Base-by-base conservation (phyloP, 2,797 vertebrate species). In the Tachyglossus aculeatus region DNA sequence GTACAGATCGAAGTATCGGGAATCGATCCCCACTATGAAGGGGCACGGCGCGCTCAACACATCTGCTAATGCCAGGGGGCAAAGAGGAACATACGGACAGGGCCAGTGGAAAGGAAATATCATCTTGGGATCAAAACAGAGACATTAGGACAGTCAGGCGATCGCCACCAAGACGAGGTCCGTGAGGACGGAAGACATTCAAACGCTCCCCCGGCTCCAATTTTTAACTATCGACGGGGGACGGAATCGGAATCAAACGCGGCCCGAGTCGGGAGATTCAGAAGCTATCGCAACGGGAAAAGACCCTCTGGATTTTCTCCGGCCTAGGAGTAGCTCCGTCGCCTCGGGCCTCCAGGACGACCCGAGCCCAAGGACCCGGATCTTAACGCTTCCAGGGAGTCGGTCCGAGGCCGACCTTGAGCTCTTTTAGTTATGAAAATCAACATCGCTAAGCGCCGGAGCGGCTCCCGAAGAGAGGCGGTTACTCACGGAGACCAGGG, bases 51-150 rank as follows among this genome's bases (percentile, higher is more conserved):
- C 98, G 34, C 96, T 99, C 79, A 99, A 92, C 45, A 99, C 98
- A 61, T 96, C 98, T 10, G 98, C 98, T 89, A 99, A 91, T 6
- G 98, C 96, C 92, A 99, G 83, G 0, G 98, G 98, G 90, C 98
- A 99, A 41, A 99, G 94, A 50, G 98, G 98, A 82, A 99, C 97
- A 86, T 99, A 99, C 0, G 98, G 98, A 79, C 98, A 99, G 0
- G 97, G 98, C 98, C 98, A 99, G 64, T 99, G 98, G 91, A 99
- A 99, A 60, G 98, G 98, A 86, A 99, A 99, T 60, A 99, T 99
- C 97, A 99, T 98, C 98, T 99, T 77, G 67, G 73, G 48, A 86
- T 71, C 85, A 47, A 86, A n/a, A 0, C 50, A 63, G 84, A 55
- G 53, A 64, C 48, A 72, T 50, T 11, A 87, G 58, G 81, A 81